Evolutionary conservation across 2,113 vertebrate species (phyloP).

Genomic region (Grus americana): DNA sequence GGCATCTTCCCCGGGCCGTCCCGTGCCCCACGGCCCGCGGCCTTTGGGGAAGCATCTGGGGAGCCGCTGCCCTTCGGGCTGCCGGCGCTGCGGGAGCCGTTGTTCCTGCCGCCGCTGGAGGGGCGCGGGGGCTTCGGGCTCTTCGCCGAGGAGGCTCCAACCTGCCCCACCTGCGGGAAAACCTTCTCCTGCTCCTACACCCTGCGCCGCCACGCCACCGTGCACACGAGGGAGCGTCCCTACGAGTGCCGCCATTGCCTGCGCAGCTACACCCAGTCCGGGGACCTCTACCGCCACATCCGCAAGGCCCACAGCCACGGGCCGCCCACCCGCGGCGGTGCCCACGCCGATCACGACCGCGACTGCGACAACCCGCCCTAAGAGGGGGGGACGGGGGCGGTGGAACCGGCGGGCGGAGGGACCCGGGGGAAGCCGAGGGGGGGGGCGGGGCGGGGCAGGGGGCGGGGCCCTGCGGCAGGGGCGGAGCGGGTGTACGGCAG

Average conservation of each 20-base stretch:
- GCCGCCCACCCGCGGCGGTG: too few relatives aligned
- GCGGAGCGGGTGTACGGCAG: too few relatives aligned
- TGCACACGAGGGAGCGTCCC: conserved; percentile 90
- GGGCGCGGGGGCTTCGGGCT: conserved; percentile 76
- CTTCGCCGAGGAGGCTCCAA: conserved; percentile 89
- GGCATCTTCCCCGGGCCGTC: neutral
- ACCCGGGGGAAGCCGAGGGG: neutral
- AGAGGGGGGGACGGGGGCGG: neutral
- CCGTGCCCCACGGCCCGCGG: conserved; percentile 35
- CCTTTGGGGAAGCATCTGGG: conserved; percentile 63
- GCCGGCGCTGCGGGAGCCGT: conserved; percentile 58
- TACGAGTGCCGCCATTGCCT: conserved; percentile 93
- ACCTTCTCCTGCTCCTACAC: conserved; percentile 95
- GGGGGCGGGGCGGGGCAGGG: neutral
- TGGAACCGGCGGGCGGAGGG: too few relatives aligned
- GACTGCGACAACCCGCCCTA: too few relatives aligned
- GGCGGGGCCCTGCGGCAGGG: neutral
- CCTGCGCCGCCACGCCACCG: conserved; percentile 88
- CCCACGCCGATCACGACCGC: too few relatives aligned
- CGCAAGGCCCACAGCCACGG: conserved; percentile 85
- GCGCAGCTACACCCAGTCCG: conserved; percentile 92
- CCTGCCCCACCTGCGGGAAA: conserved; percentile 90
- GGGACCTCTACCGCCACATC: conserved; percentile 92
- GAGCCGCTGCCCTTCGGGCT: conserved; percentile 70
- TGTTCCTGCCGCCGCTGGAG: conserved; percentile 86